Conservation (phyloP, 2,113 vertebrate genomes). For the Riparia riparia region DNA sequence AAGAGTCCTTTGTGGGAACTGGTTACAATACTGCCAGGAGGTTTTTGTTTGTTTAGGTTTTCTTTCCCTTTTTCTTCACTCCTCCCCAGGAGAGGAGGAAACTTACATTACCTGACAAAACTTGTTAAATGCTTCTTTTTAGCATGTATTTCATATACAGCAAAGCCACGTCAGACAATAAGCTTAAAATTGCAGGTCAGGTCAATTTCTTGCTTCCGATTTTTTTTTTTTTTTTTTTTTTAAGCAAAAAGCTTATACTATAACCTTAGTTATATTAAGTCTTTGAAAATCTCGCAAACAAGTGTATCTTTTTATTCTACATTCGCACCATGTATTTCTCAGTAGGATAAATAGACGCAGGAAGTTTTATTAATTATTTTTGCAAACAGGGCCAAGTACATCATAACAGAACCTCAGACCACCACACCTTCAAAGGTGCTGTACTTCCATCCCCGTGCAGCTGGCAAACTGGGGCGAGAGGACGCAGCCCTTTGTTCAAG, state of each 20-base stretch:
- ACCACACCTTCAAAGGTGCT: neutral
- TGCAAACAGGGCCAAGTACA: neutral
- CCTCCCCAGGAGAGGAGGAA: neutral
- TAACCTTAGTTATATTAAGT: neutral
- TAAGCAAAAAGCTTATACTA: neutral
- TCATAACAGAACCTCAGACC: neutral
- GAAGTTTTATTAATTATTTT: neutral
- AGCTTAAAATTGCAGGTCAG: neutral
- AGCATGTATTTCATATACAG: neutral
- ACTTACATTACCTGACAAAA: neutral
- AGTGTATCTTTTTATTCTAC: neutral
- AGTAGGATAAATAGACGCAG: fast-evolving
- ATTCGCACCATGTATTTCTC: fast-evolving
- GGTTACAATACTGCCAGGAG: neutral
- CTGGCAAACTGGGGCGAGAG: neutral
- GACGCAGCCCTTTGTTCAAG: neutral
- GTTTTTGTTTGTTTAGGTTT: neutral
- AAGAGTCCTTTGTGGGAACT: neutral
- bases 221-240: neutral
- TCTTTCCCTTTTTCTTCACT: neutral
- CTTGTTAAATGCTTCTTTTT: neutral
- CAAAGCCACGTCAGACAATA: neutral
- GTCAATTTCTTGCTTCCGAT: neutral
- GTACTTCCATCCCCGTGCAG: fast-evolving
- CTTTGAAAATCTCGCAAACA: neutral